phyloP scores from a whole-genome alignment of 1,140 invertebrate species.

The Ditylenchus dipsaci region DNA sequence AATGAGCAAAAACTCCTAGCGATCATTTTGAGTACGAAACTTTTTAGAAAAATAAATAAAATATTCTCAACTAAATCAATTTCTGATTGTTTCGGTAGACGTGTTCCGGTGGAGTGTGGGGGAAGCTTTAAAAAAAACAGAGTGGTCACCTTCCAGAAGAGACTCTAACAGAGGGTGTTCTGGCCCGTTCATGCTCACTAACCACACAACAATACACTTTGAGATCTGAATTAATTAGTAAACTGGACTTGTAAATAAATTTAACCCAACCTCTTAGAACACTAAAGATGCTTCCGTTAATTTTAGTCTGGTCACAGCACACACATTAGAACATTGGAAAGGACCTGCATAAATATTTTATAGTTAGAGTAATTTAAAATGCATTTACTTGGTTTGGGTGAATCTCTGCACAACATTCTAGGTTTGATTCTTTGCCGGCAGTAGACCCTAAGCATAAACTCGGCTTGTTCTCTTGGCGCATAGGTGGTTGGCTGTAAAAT shows the following conservation, averaged over 20 bases:
- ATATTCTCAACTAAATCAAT: no score
- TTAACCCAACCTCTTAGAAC: background rate
- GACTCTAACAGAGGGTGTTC: background rate
- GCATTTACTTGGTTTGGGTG: background rate
- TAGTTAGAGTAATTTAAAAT: background rate
- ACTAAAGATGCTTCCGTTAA: background rate
- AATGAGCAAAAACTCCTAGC: no score
- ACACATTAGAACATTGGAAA: background rate
- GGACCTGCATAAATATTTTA: background rate
- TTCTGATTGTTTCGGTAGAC: no score
- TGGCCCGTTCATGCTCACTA: constrained; percentile 11
- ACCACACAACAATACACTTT: constrained; percentile 8
- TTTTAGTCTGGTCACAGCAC: background rate
- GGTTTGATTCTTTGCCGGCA: constrained; percentile 9
- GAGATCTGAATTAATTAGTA: constrained; percentile 5
- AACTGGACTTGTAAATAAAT: background rate
- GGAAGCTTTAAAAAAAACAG: no score
- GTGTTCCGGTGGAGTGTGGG: no score
- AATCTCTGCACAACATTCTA: background rate
- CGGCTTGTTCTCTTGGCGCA: constrained; percentile 50
- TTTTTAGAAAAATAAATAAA: no score
- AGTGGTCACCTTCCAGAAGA: background rate
- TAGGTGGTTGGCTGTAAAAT: constrained; percentile 50
- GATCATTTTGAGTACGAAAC: no score
- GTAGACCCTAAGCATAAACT: constrained; percentile 53